Conservation (phyloP, 2,888 invertebrate genomes). For the Drosophila gaucha region DNA sequence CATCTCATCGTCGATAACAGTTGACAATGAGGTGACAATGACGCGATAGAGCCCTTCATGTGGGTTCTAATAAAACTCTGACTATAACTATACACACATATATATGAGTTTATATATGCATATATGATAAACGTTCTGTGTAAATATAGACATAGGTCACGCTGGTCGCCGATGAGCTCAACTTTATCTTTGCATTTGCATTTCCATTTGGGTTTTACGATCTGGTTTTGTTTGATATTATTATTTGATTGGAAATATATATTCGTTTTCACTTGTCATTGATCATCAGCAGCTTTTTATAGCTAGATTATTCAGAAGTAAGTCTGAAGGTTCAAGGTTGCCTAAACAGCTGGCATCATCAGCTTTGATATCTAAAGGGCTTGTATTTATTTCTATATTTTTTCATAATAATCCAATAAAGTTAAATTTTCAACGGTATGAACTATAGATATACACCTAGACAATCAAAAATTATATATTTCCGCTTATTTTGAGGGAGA, state of each 20-base stretch:
- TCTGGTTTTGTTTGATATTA: slow-evolving; percentile 15
- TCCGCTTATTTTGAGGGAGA: no score
- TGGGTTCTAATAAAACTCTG: slow-evolving; percentile 24
- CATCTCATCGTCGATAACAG: slow-evolving; percentile 8
- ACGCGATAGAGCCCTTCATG: slow-evolving; percentile 1
- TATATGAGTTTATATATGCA: slow-evolving; percentile 32
- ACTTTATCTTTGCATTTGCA: slow-evolving; percentile 39
- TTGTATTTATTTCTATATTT: not conserved
- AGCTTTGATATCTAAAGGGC: not conserved
- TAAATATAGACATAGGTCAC: slow-evolving; percentile 39
- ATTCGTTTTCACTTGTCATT: not conserved
- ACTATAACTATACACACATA: slow-evolving; percentile 26
- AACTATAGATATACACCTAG: no score
- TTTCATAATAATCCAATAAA: not conserved
- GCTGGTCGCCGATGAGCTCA: slow-evolving; percentile 46
- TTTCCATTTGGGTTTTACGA: slow-evolving; percentile 44
- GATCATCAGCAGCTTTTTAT: slow-evolving; percentile 11
- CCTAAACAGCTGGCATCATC: not conserved
- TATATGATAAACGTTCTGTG: slow-evolving; percentile 19
- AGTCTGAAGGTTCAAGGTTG: slow-evolving; percentile 3
- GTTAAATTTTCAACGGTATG: no score
- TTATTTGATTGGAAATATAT: slow-evolving; percentile 14
- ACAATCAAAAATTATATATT: no score
- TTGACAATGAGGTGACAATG: slow-evolving; percentile 32
- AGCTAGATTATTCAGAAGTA: slow-evolving; percentile 16